phyloP scores from a whole-genome alignment of 92 coral and sea anemone genomes.

The Anthopleura xanthogrammica region DNA sequence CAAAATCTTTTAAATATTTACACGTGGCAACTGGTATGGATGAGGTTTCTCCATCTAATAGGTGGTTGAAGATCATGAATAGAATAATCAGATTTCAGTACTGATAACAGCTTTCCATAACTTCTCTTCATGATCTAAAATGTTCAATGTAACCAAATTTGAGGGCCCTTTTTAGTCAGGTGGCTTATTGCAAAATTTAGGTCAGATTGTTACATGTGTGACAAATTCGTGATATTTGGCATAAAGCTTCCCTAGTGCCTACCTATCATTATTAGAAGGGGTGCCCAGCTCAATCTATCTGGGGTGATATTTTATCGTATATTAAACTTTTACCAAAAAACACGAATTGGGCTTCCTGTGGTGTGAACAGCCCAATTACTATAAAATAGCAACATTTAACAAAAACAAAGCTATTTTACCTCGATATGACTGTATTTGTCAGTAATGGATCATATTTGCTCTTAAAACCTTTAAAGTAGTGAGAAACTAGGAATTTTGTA shows the following conservation, averaged over 20 bases:
- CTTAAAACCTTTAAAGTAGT: not conserved
- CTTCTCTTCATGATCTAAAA: too few species aligned
- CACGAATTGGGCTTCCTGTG: constrained; percentile 9
- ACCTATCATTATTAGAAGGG: constrained; percentile 11
- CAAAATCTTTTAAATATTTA: too few species aligned
- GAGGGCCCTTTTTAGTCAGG: too few species aligned
- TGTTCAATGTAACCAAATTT: too few species aligned
- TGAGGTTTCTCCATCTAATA: too few species aligned
- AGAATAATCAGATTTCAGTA: too few species aligned
- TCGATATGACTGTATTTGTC: not conserved
- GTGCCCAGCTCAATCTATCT: constrained; percentile 8
- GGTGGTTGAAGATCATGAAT: too few species aligned
- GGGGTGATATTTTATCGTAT: not conserved
- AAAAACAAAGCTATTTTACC: too few species aligned
- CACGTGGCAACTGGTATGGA: too few species aligned
- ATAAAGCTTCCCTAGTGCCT: not conserved
- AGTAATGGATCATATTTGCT: not conserved
- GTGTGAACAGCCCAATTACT: not conserved
- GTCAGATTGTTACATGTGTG: not conserved
- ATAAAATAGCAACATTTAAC: not conserved
- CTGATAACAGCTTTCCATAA: too few species aligned
- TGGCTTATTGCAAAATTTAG: too few species aligned
- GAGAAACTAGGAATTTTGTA: not conserved
- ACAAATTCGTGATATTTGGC: not conserved
- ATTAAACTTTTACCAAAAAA: not conserved